Evolutionary conservation across 2,113 vertebrate genomes (phyloP).

Genomic region (Seriola dumerili): DNA sequence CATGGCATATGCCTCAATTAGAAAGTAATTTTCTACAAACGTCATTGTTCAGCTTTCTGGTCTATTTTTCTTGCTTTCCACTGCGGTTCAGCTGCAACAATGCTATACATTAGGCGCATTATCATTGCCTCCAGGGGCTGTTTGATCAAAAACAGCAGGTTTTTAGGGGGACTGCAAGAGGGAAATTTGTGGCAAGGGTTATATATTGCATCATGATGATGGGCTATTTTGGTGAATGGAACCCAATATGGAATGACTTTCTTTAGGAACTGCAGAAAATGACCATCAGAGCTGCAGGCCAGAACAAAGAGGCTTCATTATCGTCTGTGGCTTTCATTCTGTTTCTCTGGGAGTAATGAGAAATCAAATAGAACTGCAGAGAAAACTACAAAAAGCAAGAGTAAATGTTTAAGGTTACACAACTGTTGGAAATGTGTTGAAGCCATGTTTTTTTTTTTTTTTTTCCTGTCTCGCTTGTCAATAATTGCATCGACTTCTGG

Average conservation of each 20-base stretch:
- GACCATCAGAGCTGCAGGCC: conserved; percentile 68
- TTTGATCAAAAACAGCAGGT: conserved; percentile 73
- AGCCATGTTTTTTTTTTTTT: neutral
- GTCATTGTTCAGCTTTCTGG: conserved; percentile 72
- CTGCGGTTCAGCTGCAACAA: conserved; percentile 60
- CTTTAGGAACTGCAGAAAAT: conserved; percentile 66
- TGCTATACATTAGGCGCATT: conserved; percentile 64
- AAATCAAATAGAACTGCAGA: conserved; percentile 64
- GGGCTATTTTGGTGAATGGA: conserved; percentile 72
- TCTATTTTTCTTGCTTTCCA: conserved; percentile 59
- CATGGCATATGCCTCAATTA: conserved; percentile 81
- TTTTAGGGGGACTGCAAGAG: conserved; percentile 34
- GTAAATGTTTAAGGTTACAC: conserved; percentile 57
- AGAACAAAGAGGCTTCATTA: conserved; percentile 74
- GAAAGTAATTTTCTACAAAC: conserved; percentile 79
- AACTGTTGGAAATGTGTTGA: conserved; percentile 42
- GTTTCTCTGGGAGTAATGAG: conserved; percentile 52
- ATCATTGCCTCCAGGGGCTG: conserved; percentile 60
- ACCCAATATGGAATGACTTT: conserved; percentile 62
- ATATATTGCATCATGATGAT: conserved; percentile 70
- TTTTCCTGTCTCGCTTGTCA: conserved; percentile 45
- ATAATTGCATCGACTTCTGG: conserved; percentile 63
- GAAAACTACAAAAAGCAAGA: conserved; percentile 43
- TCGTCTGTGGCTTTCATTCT: conserved; percentile 47
- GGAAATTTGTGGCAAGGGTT: conserved; percentile 70